Evolutionary conservation across 1,140 invertebrate species (phyloP), one percentile per base, ranked within the genome.

Genomic region (Aleiodes sp.): DNA sequence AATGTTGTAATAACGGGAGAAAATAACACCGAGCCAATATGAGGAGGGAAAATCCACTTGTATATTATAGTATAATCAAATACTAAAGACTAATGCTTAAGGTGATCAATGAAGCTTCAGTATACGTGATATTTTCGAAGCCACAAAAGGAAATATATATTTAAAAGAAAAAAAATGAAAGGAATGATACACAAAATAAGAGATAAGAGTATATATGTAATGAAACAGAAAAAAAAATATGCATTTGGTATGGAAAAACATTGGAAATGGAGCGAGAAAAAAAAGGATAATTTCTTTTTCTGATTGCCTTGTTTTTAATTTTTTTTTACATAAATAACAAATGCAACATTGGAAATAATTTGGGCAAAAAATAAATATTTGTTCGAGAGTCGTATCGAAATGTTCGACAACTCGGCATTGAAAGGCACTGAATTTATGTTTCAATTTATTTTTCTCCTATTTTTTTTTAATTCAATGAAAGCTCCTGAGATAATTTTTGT

Each of bases 41-140:
- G 7, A n/a, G n/a, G n/a, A n/a, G n/a, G n/a, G n/a, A n/a, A n/a
- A 56, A 56, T 56, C 46, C 24, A 12, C 80, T 77, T 84, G 81
- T 84, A 82, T 81, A 84, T 82, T 84, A 80, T 84, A 83, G 81
- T 79, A 80, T 82, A 83, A 83, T 83, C 82, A 82, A 83, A 83
- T 75, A 83, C 81, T 82, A 83, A 83, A 83, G 82, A 83, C 82
- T 83, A 83, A 82, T 82, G 77, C 81, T 81, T 83, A 82, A 82
- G 80, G 75, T 82, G 77, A 83, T 80, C 76, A 74, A 79, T 68
- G 65, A 79, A 78, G 73, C 78, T 78, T 76, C 74, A 76, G 71
- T 73, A 75, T 71, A 73, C 75, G 74, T 76, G 74, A 79, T 79
- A 77, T 80, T 74, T 77, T 79, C 75, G 75, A 79, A 78, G 69